phyloP scores from a whole-genome alignment of 53 echinoderm and acorn worm genomes.

The Zoroaster sp. region DNA sequence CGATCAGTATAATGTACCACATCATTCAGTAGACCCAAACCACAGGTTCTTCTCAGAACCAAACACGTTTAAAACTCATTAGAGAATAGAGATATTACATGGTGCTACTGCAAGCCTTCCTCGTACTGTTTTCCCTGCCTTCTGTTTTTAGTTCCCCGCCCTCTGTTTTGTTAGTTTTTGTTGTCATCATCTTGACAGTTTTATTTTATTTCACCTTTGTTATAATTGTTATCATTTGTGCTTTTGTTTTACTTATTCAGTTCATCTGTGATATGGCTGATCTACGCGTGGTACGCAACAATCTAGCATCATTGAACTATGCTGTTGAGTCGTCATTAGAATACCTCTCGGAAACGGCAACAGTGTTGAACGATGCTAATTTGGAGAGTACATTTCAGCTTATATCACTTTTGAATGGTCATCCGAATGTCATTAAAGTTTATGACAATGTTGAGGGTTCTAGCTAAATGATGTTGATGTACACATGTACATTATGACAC shows the following conservation, averaged over 20 bases:
- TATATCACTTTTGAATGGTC: slow-evolving; percentile 60
- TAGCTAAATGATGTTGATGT: too few species aligned
- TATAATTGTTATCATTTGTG: background rate
- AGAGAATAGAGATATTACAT: too few species aligned
- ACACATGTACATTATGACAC: too few species aligned
- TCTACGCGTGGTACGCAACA: slow-evolving; percentile 62
- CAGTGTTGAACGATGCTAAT: slow-evolving; percentile 40
- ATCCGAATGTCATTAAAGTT: slow-evolving; percentile 67
- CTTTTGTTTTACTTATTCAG: slow-evolving; percentile 33
- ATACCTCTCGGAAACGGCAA: slow-evolving; percentile 63
- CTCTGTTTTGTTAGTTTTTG: background rate
- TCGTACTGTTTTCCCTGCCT: too few species aligned
- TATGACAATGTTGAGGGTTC: slow-evolving; percentile 66
- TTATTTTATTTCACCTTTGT: background rate
- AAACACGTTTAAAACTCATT: too few species aligned
- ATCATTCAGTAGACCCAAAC: too few species aligned
- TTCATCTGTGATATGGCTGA: slow-evolving; percentile 83
- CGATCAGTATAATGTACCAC: too few species aligned
- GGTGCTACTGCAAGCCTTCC: too few species aligned
- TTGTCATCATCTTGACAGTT: too few species aligned
- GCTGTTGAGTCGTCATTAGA: slow-evolving; percentile 58
- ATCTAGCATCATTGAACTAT: slow-evolving; percentile 47
- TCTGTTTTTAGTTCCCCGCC: background rate
- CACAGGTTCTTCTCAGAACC: too few species aligned
- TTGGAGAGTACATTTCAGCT: slow-evolving; percentile 58